A percentile compares a stretch with the other conserved stretches of the same genome.
Evolutionary conservation across 1,140 invertebrate species (phyloP).

Genomic region (Trypoxylus dichotomus): DNA sequence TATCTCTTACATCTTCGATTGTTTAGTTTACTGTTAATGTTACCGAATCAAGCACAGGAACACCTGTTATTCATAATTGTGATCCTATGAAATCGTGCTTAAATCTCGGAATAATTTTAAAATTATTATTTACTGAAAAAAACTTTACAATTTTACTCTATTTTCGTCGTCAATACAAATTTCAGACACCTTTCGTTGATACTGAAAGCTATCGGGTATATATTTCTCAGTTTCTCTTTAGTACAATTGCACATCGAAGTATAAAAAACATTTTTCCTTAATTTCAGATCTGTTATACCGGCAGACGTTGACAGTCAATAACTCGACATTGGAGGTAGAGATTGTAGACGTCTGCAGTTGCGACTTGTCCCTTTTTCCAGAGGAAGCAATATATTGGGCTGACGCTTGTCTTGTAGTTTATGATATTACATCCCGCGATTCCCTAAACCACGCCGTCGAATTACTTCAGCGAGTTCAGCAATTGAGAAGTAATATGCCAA

Average conservation of each 20-base stretch:
- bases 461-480: constrained; percentile 63
- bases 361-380: constrained; percentile 55
- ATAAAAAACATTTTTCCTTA: constrained; percentile 36
- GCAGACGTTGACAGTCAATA: constrained; percentile 71
- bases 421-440: constrained; percentile 72
- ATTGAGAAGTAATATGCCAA: constrained; percentile 59
- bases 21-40: too few species aligned
- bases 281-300: constrained; percentile 75
- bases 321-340: constrained; percentile 70
- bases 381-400: constrained; percentile 70
- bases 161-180: too few species aligned
- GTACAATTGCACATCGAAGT: neutral
- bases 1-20: too few species aligned
- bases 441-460: constrained; percentile 69
- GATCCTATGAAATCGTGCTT: too few species aligned
- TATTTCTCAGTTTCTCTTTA: too few species aligned
- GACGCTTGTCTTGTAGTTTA: constrained; percentile 80
- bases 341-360: constrained; percentile 72
- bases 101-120: too few species aligned
- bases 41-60: too few species aligned
- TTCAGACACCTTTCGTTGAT: too few species aligned
- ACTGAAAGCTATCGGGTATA: too few species aligned
- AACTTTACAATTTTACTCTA: too few species aligned
- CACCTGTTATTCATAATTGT: too few species aligned
- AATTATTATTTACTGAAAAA: too few species aligned